These are phyloP conservation scores for Coelopa frigida DNA, from an alignment of 1,140 invertebrate species.

Conservation along the genomic window DNA sequence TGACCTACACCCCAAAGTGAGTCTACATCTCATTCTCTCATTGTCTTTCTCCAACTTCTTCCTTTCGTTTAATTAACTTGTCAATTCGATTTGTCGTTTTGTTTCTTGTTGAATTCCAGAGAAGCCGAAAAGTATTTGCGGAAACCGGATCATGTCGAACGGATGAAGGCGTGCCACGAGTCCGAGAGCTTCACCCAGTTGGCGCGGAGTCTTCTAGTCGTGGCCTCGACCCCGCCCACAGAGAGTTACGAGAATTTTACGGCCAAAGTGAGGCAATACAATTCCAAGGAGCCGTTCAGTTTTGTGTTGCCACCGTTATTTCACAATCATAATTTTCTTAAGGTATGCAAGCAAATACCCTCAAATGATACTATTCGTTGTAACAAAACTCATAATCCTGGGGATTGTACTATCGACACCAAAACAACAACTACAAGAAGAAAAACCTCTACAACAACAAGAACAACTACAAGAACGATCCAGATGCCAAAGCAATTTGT, in stretches of 20 bases:
- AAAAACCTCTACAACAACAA: background rate
- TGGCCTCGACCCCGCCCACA: constrained; percentile 73
- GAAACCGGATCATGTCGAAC: constrained; percentile 56
- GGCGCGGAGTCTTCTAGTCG: constrained; percentile 74
- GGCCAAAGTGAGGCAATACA: constrained; percentile 67
- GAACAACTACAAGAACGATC: background rate
- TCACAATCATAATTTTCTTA: constrained; percentile 48
- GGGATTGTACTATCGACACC: too few relatives aligned
- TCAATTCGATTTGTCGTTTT: too few relatives aligned
- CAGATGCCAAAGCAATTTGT: too few relatives aligned
- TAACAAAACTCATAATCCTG: too few relatives aligned
- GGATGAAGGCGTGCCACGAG: constrained; percentile 54
- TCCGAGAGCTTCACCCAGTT: constrained; percentile 60
- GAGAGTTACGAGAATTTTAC: constrained; percentile 70
- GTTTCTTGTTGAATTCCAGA: too few relatives aligned
- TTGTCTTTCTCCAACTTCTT: background rate
- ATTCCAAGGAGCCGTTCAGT: constrained; percentile 65
- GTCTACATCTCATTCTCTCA: constrained; percentile 8
- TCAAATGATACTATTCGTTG: too few relatives aligned
- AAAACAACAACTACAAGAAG: too few relatives aligned
- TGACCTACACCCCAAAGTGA: constrained; percentile 60
- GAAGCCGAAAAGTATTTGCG: constrained; percentile 81
- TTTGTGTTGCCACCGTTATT: constrained; percentile 58
- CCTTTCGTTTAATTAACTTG: too few relatives aligned
- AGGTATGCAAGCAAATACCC: constrained; percentile 49